Evolutionary conservation across 1,140 invertebrate genomes (phyloP), one percentile per base, ranked within the genome.

Genomic region (Ladona fulva): DNA sequence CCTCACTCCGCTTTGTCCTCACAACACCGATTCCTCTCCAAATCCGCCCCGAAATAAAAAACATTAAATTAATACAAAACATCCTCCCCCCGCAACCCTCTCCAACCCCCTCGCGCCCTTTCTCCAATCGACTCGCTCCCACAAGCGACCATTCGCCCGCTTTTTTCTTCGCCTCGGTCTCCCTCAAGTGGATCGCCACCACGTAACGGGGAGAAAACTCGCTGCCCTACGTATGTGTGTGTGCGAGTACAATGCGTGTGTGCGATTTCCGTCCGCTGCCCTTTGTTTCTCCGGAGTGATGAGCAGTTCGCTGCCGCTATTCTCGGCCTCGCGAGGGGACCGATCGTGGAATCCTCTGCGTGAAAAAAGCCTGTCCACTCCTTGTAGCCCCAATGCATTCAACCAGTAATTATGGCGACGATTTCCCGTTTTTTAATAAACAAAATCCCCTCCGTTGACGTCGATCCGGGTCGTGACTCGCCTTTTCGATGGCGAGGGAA

Each of bases 361-460:
- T 12, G 3, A 66, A 19, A 12, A 66, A 12, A 66, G 52, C 12
- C 52, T 66, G 52, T 12, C 52, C 29, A 37, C 29, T 37, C 29
- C 3, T 66, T 19, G 44, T 19, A 10, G 19, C 44, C 52, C 52
- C 52, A 66, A 19, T 12, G 16, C 52, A 66, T 66, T 66, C 52
- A 66, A 16, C 52, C 52, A 22, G 52, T 66, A 66, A 66, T 66
- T 66, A 66, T 66, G 52, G 16, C 52, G 52, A 66, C 1, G 3
- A 6, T 66, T 66, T 66, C n/a, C n/a, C n/a, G n/a, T 66, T 66
- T 66, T 66, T 66, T 66, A 22, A 66, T 66, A 66, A 66, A 66
- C 52, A 66, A 66, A 66, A 66, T 22, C 14, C 52, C 52, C 14
- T 66, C 3, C 29, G 29, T 37, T 37, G 8, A 8, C 29, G 29